Evolutionary conservation across 2,797 vertebrate genomes (phyloP), one percentile per base, ranked within the genome.

Genomic region (Artibeus lituratus): DNA sequence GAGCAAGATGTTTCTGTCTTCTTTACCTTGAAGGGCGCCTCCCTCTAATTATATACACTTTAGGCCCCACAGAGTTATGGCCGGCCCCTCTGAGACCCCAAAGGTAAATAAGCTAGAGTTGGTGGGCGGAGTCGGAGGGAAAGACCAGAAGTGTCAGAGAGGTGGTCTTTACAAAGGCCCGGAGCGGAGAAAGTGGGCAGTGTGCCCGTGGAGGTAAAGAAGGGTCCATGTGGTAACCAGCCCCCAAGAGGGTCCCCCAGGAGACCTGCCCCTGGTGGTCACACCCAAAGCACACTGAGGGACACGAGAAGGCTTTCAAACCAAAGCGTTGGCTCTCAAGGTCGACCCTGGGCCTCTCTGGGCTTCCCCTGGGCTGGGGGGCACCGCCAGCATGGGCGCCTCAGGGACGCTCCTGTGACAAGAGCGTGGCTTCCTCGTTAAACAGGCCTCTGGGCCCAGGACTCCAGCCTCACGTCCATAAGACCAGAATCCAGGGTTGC

Each of bases 311-410:
- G 2, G 14, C 21, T 90, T 96, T 93, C 49, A 65, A 72, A 44
- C 35, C 57, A 83, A 87, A 90, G 78, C 57, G 53, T 90, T 53
- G 80, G 82, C 37, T 91, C 80, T 86, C 80, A 39, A 74, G 89
- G 21, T 69, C 74, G 42, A 91, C 19, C 24, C 19, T 10, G 65
- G 82, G 53, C 49, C 15, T 53, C 35, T 10, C 59, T 53, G 39
- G 76, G 67, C 7, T 15, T 49, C 55, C 44, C 24, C 70, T 24
- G 57, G 11, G 55, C 26, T 80, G 42, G 67, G 44, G 53, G 80
- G 26, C 35, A 2, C 37, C 9, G 47, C 22, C 22, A 69, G 7
- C 7, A 2, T 2, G 51, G 91, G 19, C 26, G 1, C 21, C 15
- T 91, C 14, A 0, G 22, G 72, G 37, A 53, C 16, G 24, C 51